Conservation (phyloP, 2,797 vertebrate genomes). For the Sebastiscus albofasciatus region DNA sequence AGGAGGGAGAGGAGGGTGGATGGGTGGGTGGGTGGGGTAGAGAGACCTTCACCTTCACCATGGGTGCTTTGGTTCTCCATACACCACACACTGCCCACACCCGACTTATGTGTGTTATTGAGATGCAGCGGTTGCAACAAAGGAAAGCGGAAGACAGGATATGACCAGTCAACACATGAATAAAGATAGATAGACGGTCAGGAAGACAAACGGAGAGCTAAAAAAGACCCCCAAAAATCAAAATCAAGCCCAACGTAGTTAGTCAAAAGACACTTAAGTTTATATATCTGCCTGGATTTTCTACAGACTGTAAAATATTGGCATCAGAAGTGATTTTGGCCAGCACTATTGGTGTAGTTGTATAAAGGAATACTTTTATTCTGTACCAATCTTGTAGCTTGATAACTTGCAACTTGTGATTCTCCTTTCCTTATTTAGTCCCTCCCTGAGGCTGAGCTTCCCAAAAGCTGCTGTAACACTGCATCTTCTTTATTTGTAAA, state of each 20-base stretch:
- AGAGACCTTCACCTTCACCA: conserved; percentile 63
- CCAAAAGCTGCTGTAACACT: conserved; percentile 38
- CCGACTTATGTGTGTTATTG: conserved; percentile 27
- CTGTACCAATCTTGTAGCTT: conserved; percentile 15
- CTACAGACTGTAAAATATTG: neutral
- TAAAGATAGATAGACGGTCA: neutral
- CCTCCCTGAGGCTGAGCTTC: conserved; percentile 53
- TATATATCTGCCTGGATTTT: neutral
- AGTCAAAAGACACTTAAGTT: neutral
- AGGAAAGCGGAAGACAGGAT: conserved; percentile 16
- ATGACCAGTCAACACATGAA: conserved; percentile 20
- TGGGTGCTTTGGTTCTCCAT: conserved; percentile 68
- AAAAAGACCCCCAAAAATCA: neutral
- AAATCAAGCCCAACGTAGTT: neutral
- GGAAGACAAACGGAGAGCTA: conserved; percentile 8
- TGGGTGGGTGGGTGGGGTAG: conserved; percentile 42
- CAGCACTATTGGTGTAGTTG: conserved; percentile 1
- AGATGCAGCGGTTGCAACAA: conserved; percentile 11
- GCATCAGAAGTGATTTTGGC: neutral
- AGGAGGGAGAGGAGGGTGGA: conserved; percentile 53
- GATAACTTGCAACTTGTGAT: conserved; percentile 25
- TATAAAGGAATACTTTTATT: conserved; percentile 5
- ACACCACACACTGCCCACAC: conserved; percentile 50
- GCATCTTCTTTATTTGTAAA: neutral
- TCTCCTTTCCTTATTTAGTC: conserved; percentile 23